A percentile compares a stretch with the other conserved stretches of the same genome.
These are phyloP conservation scores for Cerastis rubricosa DNA, from an alignment of 2,888 invertebrate species.

Conservation along the genomic window DNA sequence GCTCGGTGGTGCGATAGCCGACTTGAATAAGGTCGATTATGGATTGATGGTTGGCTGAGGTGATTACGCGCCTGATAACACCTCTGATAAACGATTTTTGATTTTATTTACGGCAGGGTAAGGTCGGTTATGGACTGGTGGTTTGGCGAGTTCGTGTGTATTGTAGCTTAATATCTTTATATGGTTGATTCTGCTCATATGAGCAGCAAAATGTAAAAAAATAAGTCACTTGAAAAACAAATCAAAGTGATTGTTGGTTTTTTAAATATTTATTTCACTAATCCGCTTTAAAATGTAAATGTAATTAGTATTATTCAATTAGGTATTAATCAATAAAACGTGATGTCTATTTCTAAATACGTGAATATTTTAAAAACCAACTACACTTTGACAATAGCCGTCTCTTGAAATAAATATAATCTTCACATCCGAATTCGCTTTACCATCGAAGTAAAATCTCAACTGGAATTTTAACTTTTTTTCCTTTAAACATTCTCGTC, in stretches of 20 bases:
- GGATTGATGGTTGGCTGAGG: constrained; percentile 47
- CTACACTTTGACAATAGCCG: background rate
- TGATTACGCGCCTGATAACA: constrained; percentile 23
- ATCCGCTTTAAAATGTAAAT: constrained; percentile 49
- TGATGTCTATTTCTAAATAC: constrained; percentile 33
- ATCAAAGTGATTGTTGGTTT: constrained; percentile 24
- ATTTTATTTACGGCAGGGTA: constrained; percentile 31
- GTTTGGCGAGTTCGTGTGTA: constrained; percentile 42
- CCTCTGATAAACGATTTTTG: constrained; percentile 35
- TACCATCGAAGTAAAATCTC: background rate
- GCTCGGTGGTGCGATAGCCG: constrained; percentile 41
- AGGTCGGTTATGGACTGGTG: constrained; percentile 35
- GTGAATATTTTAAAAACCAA: constrained; percentile 39
- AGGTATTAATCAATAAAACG: constrained; percentile 20
- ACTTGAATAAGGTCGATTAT: constrained; percentile 43
- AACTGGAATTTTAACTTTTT: constrained; percentile 46
- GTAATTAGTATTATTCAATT: constrained; percentile 26
- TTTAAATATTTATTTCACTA: constrained; percentile 19
- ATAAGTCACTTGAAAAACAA: background rate
- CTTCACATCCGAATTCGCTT: constrained; percentile 40
- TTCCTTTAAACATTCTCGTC: constrained; percentile 4
- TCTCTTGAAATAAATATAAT: background rate
- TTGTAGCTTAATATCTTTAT: background rate
- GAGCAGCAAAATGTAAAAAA: constrained; percentile 2
- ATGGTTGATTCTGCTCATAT: background rate